Base-by-base conservation (phyloP, 2,113 vertebrate genomes). In the Hucho hucho region DNA sequence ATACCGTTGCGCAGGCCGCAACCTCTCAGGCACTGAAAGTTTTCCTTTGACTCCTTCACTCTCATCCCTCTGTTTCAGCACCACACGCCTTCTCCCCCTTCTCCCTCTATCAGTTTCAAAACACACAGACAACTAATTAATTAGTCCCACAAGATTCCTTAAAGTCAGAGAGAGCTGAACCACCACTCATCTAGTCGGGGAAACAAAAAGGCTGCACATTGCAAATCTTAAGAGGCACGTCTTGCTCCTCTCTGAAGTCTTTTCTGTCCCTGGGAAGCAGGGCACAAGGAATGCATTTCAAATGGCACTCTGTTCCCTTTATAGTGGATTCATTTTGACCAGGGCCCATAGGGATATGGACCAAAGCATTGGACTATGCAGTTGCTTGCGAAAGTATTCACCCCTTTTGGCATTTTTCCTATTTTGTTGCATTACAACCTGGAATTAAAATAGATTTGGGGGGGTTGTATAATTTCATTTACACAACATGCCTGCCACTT, bases 71-170 rank as follows among this genome's bases (percentile, higher is more conserved):
- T 6, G 32, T 43, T 43, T 16, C 20, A 46, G 9, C 20, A 29
- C 65, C 65, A 24, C 28, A 67, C 64, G 0, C 16, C 28, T 18
- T 67, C 28, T 67, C 11, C 47, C n/a, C 43, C 32, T 7, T 49
- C 47, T 16, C 47, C 14, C 14, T 58, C 47, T 29, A 71, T 56
- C 49, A 71, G 49, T 46, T 49, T 69, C 14, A 16, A 72, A 79
- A 85, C 76, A 80, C 72, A 37, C 32, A 7, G 32, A 73, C 29
- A 58, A 77, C 74, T 86, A 80, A 90, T 86, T 86, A 87, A 89
- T 86, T 84, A 78, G 78, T 80, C 86, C 79, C 77, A 53, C 6
- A 63, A 83, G 88, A 82, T 68, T 76, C 47, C 59, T 69, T 70
- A 25, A 73, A 83, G 78, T 82, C 69, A 71, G 47, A 74, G 70